Evolutionary conservation across 2,888 invertebrate species (phyloP).

Genomic region (Eupithecia inturbata): DNA sequence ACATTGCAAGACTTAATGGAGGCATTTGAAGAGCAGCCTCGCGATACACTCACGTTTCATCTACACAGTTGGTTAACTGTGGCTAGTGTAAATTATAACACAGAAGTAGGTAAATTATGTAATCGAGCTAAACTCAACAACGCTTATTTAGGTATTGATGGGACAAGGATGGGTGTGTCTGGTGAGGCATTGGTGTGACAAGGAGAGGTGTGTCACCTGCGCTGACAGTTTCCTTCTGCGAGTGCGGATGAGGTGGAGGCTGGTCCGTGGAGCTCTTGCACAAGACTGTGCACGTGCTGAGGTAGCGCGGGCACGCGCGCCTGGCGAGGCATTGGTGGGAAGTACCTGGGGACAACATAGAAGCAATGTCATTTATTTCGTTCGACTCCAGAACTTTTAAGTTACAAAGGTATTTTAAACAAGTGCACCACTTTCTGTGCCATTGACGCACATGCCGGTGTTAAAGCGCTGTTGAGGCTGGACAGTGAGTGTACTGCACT

Average conservation of each 20-base stretch:
- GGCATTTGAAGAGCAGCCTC: too few relatives aligned
- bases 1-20: too few relatives aligned
- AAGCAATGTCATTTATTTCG: not conserved
- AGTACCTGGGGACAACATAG: conserved; percentile 50
- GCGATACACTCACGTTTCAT: too few relatives aligned
- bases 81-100: too few relatives aligned
- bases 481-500: not conserved
- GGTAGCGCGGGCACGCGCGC: conserved; percentile 57
- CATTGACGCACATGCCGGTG: not conserved
- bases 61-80: too few relatives aligned
- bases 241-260: conserved; percentile 68
- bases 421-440: not conserved
- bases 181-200: not conserved
- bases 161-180: not conserved
- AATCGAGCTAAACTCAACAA: too few relatives aligned
- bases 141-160: too few relatives aligned
- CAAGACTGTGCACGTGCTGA: conserved; percentile 70
- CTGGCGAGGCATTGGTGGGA: conserved; percentile 70
- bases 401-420: not conserved
- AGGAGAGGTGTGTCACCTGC: conserved; percentile 50
- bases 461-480: not conserved
- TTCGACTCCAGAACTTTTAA: not conserved
- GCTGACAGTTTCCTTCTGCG: conserved; percentile 65
- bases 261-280: conserved; percentile 78
- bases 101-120: too few relatives aligned